Evolutionary conservation across 2,113 vertebrate species (phyloP).

Genomic region (Myotis brandtii): DNA sequence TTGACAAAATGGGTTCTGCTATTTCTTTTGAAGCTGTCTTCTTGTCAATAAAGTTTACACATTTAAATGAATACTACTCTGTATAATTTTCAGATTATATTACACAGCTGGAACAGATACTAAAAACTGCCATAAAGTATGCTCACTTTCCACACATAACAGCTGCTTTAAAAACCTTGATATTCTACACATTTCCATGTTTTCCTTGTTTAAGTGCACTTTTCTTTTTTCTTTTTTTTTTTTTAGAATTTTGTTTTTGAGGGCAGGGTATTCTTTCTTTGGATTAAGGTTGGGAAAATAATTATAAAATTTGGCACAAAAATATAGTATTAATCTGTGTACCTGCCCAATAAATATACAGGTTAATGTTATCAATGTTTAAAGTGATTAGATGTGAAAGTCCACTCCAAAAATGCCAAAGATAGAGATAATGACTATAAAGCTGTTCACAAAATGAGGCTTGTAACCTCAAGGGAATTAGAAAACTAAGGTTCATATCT

Average conservation of each 20-base stretch:
- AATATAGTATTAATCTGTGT: background rate
- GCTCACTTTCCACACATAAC: slow-evolving; percentile 57
- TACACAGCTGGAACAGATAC: slow-evolving; percentile 76
- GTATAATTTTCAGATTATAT: slow-evolving; percentile 75
- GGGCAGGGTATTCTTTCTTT: background rate
- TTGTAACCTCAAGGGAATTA: background rate
- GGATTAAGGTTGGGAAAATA: background rate
- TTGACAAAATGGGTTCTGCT: slow-evolving; percentile 37
- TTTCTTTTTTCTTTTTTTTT: slow-evolving; percentile 4
- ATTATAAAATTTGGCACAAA: background rate
- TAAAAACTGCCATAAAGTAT: slow-evolving; percentile 66
- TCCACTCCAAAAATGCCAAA: background rate
- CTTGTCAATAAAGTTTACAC: slow-evolving; percentile 73
- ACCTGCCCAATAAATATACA: background rate
- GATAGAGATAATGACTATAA: background rate
- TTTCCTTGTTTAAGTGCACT: slow-evolving; percentile 40
- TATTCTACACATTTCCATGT: slow-evolving; percentile 47
- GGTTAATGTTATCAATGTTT: background rate
- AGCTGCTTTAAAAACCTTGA: slow-evolving; percentile 66
- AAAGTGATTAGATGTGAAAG: slow-evolving; percentile 7
- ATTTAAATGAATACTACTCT: slow-evolving; percentile 68
- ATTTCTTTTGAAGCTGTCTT: slow-evolving; percentile 67
- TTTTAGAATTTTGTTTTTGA: slow-evolving; percentile 12
- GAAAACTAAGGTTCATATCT: background rate
- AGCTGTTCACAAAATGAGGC: background rate